Evolutionary conservation across 2,797 vertebrate genomes (phyloP).

Genomic region (Pseudomugil tenellus): DNA sequence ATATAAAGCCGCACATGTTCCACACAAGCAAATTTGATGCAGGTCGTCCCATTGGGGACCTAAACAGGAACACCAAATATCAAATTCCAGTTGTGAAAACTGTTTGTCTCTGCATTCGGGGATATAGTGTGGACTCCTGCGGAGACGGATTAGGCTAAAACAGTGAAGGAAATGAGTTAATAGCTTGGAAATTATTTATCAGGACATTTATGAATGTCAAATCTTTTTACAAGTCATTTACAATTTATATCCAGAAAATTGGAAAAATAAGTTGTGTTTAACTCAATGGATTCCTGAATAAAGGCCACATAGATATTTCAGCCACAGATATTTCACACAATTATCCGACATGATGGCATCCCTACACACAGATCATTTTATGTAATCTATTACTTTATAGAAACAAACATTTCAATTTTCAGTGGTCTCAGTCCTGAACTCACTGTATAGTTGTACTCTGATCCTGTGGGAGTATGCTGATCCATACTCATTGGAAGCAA

Average conservation of each 20-base stretch:
- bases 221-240: conserved; percentile 1
- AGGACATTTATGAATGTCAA: conserved; percentile 1
- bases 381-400: neutral
- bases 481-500: conserved; percentile 91
- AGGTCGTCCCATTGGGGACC: no score
- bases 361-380: neutral
- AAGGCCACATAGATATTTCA: neutral
- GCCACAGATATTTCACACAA: neutral
- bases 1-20: no score
- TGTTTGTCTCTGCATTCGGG: no score
- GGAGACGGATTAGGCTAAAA: neutral
- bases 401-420: conserved; percentile 10
- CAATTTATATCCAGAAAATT: neutral
- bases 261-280: neutral
- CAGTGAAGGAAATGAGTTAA: neutral
- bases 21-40: no score
- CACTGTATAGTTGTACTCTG: conserved; percentile 92
- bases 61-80: no score
- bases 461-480: conserved; percentile 94
- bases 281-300: neutral
- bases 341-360: neutral
- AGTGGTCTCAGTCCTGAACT: conserved; percentile 62
- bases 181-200: neutral
- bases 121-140: no score
- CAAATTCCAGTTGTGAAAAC: no score